Percentiles rank a stretch among this genome's conserved stretches.
phyloP scores from a whole-genome alignment of 2,888 invertebrate species.

The Lobophora halterata region DNA sequence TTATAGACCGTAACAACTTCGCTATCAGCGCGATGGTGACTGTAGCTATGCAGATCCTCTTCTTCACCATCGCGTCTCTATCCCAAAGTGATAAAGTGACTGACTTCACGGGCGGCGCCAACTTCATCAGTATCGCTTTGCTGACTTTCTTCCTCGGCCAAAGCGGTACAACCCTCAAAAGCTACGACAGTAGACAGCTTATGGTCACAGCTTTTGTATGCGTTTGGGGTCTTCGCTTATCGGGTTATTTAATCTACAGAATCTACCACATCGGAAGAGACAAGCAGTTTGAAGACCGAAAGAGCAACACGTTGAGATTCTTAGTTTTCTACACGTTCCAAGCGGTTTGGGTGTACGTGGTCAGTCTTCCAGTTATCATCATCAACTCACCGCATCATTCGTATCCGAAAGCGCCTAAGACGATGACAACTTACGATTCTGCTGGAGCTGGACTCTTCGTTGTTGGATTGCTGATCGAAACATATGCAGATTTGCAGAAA shows the following conservation, averaged over 20 bases:
- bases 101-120: constrained; percentile 96
- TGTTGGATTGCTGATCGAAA: constrained; percentile 92
- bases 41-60: constrained; percentile 91
- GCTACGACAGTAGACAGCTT: constrained; percentile 93
- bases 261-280: constrained; percentile 95
- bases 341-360: constrained; percentile 95
- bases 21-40: constrained; percentile 93
- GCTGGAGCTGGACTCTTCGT: constrained; percentile 92
- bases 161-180: constrained; percentile 85
- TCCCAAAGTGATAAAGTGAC: constrained; percentile 95
- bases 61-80: constrained; percentile 92
- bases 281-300: constrained; percentile 93
- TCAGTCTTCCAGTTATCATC: constrained; percentile 94
- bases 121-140: constrained; percentile 93
- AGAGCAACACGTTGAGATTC: constrained; percentile 91
- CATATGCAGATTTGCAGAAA: constrained; percentile 95
- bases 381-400: constrained; percentile 92
- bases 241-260: constrained; percentile 93
- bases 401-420: constrained; percentile 87
- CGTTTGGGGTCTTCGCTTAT: constrained; percentile 92
- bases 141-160: constrained; percentile 93
- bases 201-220: constrained; percentile 94
- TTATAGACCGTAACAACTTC: constrained; percentile 91
- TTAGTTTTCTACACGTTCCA: constrained; percentile 96
- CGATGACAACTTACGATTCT: constrained; percentile 93